Base-by-base conservation (phyloP, 2,797 vertebrate species). In the Lophius americanus region DNA sequence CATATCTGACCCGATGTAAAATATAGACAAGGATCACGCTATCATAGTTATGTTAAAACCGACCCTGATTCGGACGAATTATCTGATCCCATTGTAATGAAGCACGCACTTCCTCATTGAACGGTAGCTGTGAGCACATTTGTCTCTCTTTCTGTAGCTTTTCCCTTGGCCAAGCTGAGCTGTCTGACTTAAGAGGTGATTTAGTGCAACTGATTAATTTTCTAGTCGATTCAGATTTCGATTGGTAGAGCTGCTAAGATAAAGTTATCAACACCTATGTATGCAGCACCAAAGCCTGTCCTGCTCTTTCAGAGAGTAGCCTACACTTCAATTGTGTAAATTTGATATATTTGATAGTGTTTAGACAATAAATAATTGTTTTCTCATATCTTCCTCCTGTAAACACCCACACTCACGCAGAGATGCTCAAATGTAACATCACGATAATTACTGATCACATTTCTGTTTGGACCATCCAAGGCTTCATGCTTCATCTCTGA, bases 121-220 rank as follows among this genome's bases (percentile, higher is more conserved):
- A 38, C 38, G 64, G 60, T 44, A 79, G 37, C 42, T 44, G 35
- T 37, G 47, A 35, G 44, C 51, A 47, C 60, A 63, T 64, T 58
- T 60, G 53, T 62, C 35, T 62, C 62, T 32, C n/a, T 58, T 47
- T 57, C 33, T 60, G 58, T 14, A 58, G 44, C 33, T 52, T 52
- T 50, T n/a, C 41, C 54, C 60, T 37, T 9, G n/a, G 48, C 60
- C 32, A 0, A 7, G 41, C 57, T 41, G 51, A 70, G 54, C 72
- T 64, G 58, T 70, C 65, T 70, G 56, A 55, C 60, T 41, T 5
- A 54, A 52, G 32, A 51, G 35, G 51, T 62, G 73, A 73, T 55
- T 23, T 35, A 75, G 63, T 37, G 23, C n/a, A 46, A 52, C 50
- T 32, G 55, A 56, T 65, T 9, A 23, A 51, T 55, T 63, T 59